phyloP scores from a whole-genome alignment of 2,888 invertebrate species.

The Protodeltote pygarga region DNA sequence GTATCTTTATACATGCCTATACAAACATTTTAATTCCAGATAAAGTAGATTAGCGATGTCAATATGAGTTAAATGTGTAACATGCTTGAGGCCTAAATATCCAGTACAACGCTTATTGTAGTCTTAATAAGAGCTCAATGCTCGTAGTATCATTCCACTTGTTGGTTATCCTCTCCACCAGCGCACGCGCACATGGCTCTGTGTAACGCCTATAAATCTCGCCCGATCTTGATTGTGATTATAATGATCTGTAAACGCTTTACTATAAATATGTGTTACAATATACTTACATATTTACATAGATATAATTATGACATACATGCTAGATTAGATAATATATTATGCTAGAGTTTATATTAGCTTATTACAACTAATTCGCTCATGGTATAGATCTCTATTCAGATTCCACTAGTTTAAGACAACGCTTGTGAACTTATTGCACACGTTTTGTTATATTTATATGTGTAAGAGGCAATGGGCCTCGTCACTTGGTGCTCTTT shows the following conservation, averaged over 20 bases:
- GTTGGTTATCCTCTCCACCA: background rate
- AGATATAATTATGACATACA: constrained; percentile 14
- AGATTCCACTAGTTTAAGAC: constrained; percentile 18
- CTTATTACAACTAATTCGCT: constrained; percentile 4
- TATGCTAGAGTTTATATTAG: constrained; percentile 2
- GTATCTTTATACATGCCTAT: no score
- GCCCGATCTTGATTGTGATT: constrained; percentile 51
- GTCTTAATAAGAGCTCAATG: background rate
- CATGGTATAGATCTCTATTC: constrained; percentile 14
- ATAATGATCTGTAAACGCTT: constrained; percentile 45
- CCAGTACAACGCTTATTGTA: background rate
- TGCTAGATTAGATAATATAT: constrained; percentile 6
- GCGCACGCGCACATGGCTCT: constrained; percentile 55
- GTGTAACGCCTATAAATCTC: constrained; percentile 45
- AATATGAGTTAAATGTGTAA: no score
- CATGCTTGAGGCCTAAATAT: no score
- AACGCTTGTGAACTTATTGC: constrained; percentile 29
- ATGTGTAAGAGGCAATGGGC: constrained; percentile 18
- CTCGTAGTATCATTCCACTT: constrained; percentile 9
- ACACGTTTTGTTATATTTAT: constrained; percentile 28
- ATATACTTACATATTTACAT: constrained; percentile 10
- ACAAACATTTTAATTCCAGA: no score
- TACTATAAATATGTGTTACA: constrained; percentile 11
- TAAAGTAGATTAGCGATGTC: no score
- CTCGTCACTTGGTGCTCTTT: constrained; percentile 47